Percentiles rank a stretch among this genome's conserved stretches.
Evolutionary conservation across 2,797 vertebrate genomes (phyloP).

Genomic region (Gambusia yucatana): DNA sequence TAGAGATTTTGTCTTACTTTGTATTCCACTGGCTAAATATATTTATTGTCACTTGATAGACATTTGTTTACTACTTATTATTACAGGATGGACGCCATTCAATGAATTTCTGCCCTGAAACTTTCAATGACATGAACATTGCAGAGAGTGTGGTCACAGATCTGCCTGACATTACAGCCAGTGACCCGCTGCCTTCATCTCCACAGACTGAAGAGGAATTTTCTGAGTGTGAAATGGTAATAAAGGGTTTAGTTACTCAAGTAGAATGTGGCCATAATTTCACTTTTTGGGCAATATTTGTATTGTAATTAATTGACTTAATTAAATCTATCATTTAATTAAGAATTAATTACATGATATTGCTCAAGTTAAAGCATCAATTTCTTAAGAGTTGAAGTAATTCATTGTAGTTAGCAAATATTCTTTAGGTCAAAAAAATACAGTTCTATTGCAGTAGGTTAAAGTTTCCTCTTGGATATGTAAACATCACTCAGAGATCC

Average conservation of each 20-base stretch:
- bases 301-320: no score
- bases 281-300: no score
- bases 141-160: neutral
- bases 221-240: constrained; percentile 3
- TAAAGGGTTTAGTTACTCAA: neutral
- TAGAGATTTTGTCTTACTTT: neutral
- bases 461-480: no score
- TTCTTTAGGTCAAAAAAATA: no score
- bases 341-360: no score
- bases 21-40: neutral
- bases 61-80: neutral
- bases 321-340: no score
- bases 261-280: neutral
- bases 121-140: neutral
- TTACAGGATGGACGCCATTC: neutral
- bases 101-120: neutral
- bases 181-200: neutral
- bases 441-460: no score
- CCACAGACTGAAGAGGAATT: neutral
- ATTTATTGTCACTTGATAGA: neutral
- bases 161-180: neutral
- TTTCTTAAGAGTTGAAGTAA: no score
- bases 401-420: no score
- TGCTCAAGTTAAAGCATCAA: no score
- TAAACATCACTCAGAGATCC: no score